These are phyloP conservation scores for Phalacrocorax pelagicus DNA, from an alignment of 2,113 vertebrate species.

Conservation along the genomic window DNA sequence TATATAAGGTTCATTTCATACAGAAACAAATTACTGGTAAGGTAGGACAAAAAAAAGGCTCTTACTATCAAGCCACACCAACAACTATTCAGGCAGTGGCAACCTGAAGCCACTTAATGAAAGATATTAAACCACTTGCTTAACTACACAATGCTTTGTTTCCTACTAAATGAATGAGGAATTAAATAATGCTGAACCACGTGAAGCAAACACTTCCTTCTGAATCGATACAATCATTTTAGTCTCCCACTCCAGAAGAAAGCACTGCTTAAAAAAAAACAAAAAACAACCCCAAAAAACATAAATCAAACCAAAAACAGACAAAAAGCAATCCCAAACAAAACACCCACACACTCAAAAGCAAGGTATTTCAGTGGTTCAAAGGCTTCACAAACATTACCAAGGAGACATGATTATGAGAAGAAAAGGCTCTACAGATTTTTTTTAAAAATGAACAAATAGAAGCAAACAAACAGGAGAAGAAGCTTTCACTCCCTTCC, in stretches of 20 bases:
- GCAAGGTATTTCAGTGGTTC: background rate
- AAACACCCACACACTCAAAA: background rate
- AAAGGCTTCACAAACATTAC: background rate
- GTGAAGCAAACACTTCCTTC: background rate
- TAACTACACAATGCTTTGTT: background rate
- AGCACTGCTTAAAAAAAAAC: background rate
- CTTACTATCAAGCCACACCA: background rate
- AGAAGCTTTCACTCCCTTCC: background rate
- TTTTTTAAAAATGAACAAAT: background rate
- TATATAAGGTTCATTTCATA: background rate
- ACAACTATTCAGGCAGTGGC: background rate
- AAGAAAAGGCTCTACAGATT: background rate
- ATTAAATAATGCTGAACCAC: background rate
- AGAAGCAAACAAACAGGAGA: background rate
- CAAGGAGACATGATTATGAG: background rate
- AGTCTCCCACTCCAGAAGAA: background rate
- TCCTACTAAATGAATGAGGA: conserved; percentile 13
- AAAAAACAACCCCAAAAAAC: background rate
- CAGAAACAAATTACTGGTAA: background rate
- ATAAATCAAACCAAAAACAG: background rate
- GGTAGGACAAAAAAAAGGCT: background rate
- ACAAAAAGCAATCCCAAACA: background rate
- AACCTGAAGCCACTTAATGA: background rate
- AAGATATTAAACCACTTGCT: background rate
- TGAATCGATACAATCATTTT: background rate